Evolutionary conservation across 1,140 invertebrate genomes (phyloP), one percentile per base, ranked within the genome.

Genomic region (Lerema accius): DNA sequence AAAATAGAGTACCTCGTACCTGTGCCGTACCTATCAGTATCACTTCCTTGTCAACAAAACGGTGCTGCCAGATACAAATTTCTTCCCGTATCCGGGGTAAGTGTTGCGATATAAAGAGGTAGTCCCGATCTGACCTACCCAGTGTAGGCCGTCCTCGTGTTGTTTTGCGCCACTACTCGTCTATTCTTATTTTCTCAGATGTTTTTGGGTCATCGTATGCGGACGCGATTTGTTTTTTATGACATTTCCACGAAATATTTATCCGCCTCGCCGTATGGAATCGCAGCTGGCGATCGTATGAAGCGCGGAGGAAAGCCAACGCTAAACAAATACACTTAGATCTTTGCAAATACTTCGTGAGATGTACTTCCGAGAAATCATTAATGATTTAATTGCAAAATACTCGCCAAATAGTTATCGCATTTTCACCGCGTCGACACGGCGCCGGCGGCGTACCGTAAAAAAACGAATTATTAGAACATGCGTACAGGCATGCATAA

Each of bases 201-300:
- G 63, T 65, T 59, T 65, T 60, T 60, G 35, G 64, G 64, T 66
- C 64, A 53, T 2, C 49, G 45, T 48, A 48, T 49, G 48, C 42
- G 53, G 45, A 58, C 11, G 56, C 35, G 49, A 37, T 17, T 66
- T 40, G 53, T 2, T 49, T 64, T 37, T 66, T 66, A 66, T 55
- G 49, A 55, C 42, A 60, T 66, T 66, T 66, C 64, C 42, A 28
- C 17, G 58, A 59, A 66, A 43, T 23, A 39, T 56, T 43, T 43
- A 56, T 56, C 40, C 40, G 53, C 49, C 6, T 10, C 15, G 32
- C 15, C 28, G 49, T 51, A 37, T 51, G 49, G 49, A 49, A 13
- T 32, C 23, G 1, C 50, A 42, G 37, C 50, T 26, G 50, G 50
- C 13, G 2, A 42, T 14, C 37, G 50, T 26, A 23, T 23, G 17